A percentile compares a stretch with the other conserved stretches of the same genome.
These are phyloP conservation scores for Metallyticus violacea DNA, from an alignment of 2,888 invertebrate genomes.

Conservation along the genomic window DNA sequence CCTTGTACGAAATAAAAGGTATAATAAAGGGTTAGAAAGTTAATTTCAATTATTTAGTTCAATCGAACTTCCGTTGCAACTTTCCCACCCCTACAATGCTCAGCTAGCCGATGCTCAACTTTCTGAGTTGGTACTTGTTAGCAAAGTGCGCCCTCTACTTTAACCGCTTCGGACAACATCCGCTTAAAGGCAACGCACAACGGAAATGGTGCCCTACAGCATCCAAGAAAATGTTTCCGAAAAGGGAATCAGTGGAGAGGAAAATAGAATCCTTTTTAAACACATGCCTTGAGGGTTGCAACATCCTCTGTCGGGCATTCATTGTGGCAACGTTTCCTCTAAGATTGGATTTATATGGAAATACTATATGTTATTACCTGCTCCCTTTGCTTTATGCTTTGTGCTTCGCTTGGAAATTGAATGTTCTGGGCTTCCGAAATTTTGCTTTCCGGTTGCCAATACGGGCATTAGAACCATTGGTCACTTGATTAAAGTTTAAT, in stretches of 20 bases:
- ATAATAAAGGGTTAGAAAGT: too few species aligned
- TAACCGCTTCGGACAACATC: neutral
- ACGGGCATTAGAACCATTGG: too few species aligned
- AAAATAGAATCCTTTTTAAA: conserved; percentile 18
- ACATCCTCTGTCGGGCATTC: neutral
- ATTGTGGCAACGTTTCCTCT: too few species aligned
- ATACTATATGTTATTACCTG: neutral
- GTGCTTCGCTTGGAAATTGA: neutral
- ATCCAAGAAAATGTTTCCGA: neutral
- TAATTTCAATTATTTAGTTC: too few species aligned
- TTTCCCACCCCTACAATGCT: too few species aligned
- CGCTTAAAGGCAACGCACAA: neutral
- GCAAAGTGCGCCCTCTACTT: neutral
- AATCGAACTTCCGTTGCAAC: too few species aligned
- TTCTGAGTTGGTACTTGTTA: neutral
- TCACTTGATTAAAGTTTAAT: too few species aligned
- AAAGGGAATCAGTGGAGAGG: conserved; percentile 5
- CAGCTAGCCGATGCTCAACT: neutral
- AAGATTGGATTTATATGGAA: neutral
- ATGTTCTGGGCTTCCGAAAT: neutral
- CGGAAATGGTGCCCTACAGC: neutral
- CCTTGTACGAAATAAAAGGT: too few species aligned
- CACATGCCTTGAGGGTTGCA: conserved; percentile 5
- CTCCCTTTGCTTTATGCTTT: neutral
- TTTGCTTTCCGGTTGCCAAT: too few species aligned